These are phyloP conservation scores for Drosophila peninsularis DNA, from an alignment of 2,888 invertebrate genomes.

Conservation along the genomic window DNA sequence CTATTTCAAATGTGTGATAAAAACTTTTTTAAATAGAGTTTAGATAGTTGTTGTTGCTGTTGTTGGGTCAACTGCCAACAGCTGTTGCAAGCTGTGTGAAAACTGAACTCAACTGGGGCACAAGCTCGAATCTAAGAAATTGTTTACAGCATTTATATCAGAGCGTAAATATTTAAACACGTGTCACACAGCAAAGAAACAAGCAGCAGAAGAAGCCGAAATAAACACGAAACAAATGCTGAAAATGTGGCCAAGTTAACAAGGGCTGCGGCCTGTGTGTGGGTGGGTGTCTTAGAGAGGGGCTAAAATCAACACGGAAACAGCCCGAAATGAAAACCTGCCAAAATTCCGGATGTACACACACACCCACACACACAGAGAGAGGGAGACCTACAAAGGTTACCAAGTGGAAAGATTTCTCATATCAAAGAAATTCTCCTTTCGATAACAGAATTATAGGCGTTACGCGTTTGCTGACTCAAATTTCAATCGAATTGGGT, in stretches of 20 bases:
- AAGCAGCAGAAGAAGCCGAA: slow-evolving; percentile 5
- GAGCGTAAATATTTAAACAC: slow-evolving; percentile 78
- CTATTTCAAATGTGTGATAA: slow-evolving; percentile 37
- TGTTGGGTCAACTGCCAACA: slow-evolving; percentile 42
- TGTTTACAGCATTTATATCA: slow-evolving; percentile 77
- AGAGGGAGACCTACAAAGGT: slow-evolving; percentile 8
- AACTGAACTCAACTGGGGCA: slow-evolving; percentile 18
- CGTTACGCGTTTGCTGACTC: slow-evolving; percentile 24
- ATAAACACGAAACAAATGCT: slow-evolving; percentile 37
- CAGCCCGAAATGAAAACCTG: slow-evolving; percentile 18
- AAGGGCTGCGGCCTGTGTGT: not conserved
- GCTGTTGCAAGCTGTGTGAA: slow-evolving; percentile 54
- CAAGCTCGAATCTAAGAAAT: slow-evolving; percentile 26
- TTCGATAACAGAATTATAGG: slow-evolving; percentile 29
- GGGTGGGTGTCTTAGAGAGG: not conserved
- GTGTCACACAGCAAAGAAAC: slow-evolving; percentile 60
- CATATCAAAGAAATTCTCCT: not conserved
- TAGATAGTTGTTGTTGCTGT: slow-evolving; percentile 1
- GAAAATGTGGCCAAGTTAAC: slow-evolving; percentile 30
- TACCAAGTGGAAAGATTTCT: slow-evolving; percentile 4
- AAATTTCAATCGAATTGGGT: slow-evolving; percentile 23
- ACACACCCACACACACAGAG: not conserved
- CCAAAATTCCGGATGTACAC: slow-evolving; percentile 20
- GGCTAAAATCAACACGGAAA: slow-evolving; percentile 24
- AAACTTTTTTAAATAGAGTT: slow-evolving; percentile 31